Conservation (phyloP, 2,797 vertebrate species). For the Mus caroli region DNA sequence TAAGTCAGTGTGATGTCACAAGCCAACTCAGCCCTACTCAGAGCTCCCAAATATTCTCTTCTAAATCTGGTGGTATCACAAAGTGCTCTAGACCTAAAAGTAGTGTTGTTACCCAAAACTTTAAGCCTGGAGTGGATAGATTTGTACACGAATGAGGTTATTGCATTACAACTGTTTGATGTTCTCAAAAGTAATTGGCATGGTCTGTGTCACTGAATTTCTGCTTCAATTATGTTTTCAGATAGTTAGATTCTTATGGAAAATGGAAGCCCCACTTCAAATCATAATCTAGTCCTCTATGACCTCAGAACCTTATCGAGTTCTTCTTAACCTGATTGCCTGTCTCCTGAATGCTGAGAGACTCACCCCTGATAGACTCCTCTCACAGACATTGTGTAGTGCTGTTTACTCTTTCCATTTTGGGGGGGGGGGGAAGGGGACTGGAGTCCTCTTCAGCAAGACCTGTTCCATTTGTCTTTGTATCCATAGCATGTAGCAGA, state of each 20-base stretch:
- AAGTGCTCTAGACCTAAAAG: conserved; percentile 31
- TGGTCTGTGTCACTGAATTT: neutral
- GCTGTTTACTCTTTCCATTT: neutral
- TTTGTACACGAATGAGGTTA: neutral
- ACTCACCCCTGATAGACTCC: neutral
- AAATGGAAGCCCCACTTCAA: neutral
- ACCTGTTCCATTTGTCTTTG: conserved; percentile 27
- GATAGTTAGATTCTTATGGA: conserved; percentile 1
- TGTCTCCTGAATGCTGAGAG: neutral
- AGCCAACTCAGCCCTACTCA: neutral
- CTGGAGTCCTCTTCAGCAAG: neutral
- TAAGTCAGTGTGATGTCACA: neutral
- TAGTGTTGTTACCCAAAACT: neutral
- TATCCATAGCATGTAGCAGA: neutral
- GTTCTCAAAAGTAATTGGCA: neutral
- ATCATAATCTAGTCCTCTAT: neutral
- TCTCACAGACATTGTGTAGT: neutral
- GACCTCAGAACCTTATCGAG: neutral
- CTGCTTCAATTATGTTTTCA: conserved; percentile 18
- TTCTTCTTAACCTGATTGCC: neutral
- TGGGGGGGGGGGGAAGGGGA: neutral
- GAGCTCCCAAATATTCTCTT: neutral
- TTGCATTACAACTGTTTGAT: neutral
- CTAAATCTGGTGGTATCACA: neutral
- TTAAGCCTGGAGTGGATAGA: neutral